Evolutionary conservation across 1,140 invertebrate genomes (phyloP), one percentile per base, ranked within the genome.

Genomic region (Drosophila pruinosa): DNA sequence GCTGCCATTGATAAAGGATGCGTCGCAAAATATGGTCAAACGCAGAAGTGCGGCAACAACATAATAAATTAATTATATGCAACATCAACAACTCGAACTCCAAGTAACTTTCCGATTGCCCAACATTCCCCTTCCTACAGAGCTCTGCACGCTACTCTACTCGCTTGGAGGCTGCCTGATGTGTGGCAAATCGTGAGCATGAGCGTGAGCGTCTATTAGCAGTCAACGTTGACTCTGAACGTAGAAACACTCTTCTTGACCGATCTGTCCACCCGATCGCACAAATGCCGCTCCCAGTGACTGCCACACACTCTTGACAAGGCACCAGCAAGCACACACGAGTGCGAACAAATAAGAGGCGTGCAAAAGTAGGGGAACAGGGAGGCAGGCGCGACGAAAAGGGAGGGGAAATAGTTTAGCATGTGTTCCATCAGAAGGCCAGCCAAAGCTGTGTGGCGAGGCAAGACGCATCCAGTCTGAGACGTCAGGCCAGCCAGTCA

Each of bases 51-150:
- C 72, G 72, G 76, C 83, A 88, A 88, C 78, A 82, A 89, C 82
- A 89, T 82, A 88, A 88, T 88, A 88, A 88, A 89, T 88, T 88
- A 88, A 88, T 88, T 88, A 88, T 89, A 89, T 88, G 83, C 82
- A 88, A 88, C 82, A 88, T 88, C 83, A 82, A 73, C 75, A 78
- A 62, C 81, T 53, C 67, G 59, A 50, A 47, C 47, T 41, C 3
- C 34, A 26, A 53, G 48, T n/a, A 28, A 26, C 21, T 19, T 38
- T 47, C 28, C 39, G 41, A 50, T 24, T 47, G 28, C 14, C 19
- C 15, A 17, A 21, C 3, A 24, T 41, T 58, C 36, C 22, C 0
- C 8, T 0, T 7, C 2, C n/a, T n/a, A n/a, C n/a, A n/a, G 2
- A 6, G 34, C n/a, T 15, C 15, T 17, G 4, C 26, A n/a, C 21